Evolutionary conservation across 2,797 vertebrate species (phyloP), one percentile per base, ranked within the genome.

Genomic region (Pitangus sulphuratus): DNA sequence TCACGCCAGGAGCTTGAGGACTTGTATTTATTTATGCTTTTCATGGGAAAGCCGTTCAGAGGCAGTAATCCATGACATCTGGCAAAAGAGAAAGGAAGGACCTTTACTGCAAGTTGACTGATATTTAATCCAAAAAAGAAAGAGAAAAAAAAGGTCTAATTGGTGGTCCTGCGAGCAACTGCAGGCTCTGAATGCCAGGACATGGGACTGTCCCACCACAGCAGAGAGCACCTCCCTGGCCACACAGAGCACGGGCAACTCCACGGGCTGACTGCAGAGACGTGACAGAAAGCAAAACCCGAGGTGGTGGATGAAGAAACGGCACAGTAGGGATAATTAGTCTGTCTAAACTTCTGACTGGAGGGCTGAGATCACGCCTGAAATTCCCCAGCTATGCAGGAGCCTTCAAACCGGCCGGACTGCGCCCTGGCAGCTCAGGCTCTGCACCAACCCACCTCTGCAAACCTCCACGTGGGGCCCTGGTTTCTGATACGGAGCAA

Each of bases 21-120:
- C 42, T 53, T 85, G 1, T 79, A 96, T 96, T 96, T 97, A 97
- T 94, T 94, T 96, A 94, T 90, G 86, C 71, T 96, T 97, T 97
- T 94, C 97, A 97, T 97, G 97, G 97, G 94, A 97, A 97, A 95
- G 84, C 96, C 15, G 4, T 95, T 97, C 90, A 66, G 69, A 84
- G 77, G 80, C 93, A 96, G 94, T 95, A 97, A 98, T 96, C 97
- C 97, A 96, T 54, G 33, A 95, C 93, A 97, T 94, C 87, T 97
- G 94, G 92, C 89, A 94, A 62, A 90, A 86, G 96, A 94, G 95
- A 16, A 81, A 82, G 90, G 89, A 88, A 96, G 92, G 95, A 92
- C 92, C 92, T 91, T 97, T 85, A 77, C 82, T 96, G 69, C 54
- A 93, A 93, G 95, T 89, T 96, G 91, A 95, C 88, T 91, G 65